A percentile compares a stretch with the other conserved stretches of the same genome.
phyloP scores from a whole-genome alignment of 2,888 invertebrate species.

The Sclerodermus sp. region DNA sequence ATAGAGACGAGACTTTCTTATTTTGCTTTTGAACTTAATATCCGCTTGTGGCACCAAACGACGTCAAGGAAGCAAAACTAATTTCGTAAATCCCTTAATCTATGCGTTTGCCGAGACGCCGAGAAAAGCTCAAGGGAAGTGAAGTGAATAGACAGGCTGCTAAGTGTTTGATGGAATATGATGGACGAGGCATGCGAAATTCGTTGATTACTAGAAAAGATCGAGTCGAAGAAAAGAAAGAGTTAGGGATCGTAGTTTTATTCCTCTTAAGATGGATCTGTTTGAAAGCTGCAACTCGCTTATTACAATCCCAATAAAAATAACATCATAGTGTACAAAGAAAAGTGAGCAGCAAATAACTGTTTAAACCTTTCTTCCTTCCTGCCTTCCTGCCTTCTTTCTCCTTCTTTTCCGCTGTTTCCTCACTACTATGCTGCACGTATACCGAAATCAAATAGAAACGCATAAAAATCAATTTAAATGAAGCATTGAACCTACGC shows the following conservation, averaged over 20 bases:
- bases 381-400: too few species aligned
- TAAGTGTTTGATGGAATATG: conserved; percentile 48
- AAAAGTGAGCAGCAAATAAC: too few species aligned
- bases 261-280: background rate
- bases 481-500: too few species aligned
- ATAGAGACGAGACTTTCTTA: conserved; percentile 8
- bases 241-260: conserved; percentile 5
- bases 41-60: conserved; percentile 30
- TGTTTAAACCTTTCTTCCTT: too few species aligned
- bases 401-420: too few species aligned
- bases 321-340: too few species aligned
- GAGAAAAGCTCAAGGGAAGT: conserved; percentile 24
- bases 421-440: too few species aligned
- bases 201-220: conserved; percentile 34
- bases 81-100: conserved; percentile 44
- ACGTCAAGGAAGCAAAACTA: conserved; percentile 37
- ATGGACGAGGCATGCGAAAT: conserved; percentile 44
- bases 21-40: conserved; percentile 31
- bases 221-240: conserved; percentile 4
- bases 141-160: conserved; percentile 28
- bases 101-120: conserved; percentile 31
- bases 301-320: too few species aligned
- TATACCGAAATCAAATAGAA: too few species aligned
- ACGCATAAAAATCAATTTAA: too few species aligned
- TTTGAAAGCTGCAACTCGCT: too few species aligned